These are phyloP conservation scores for Temnothorax ravouxi DNA, from an alignment of 2,888 invertebrate genomes.

Conservation along the genomic window DNA sequence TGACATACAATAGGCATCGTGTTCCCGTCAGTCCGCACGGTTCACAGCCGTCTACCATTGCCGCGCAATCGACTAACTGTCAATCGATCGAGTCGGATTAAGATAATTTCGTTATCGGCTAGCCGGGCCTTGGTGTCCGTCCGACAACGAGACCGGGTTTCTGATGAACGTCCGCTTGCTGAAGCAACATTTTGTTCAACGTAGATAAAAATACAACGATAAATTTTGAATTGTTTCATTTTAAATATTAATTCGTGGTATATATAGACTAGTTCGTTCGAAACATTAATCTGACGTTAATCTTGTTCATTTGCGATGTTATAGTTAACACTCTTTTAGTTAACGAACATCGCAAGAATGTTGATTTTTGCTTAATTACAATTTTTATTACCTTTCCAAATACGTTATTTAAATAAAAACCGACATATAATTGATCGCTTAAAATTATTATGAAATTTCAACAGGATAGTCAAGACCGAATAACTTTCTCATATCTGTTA, in stretches of 20 bases:
- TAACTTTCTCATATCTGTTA: slow-evolving; percentile 26
- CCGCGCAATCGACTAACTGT: slow-evolving; percentile 79
- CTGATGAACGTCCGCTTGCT: slow-evolving; percentile 74
- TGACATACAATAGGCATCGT: slow-evolving; percentile 71
- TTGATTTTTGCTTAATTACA: background rate
- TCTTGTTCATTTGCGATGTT: background rate
- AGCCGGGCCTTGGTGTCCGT: slow-evolving; percentile 74
- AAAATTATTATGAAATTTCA: slow-evolving; percentile 34
- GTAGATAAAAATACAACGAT: slow-evolving; percentile 65
- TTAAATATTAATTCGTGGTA: slow-evolving; percentile 43
- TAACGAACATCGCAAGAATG: background rate
- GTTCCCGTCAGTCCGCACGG: slow-evolving; percentile 67
- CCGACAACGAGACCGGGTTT: slow-evolving; percentile 75
- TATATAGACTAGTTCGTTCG: background rate
- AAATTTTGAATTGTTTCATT: slow-evolving; percentile 57
- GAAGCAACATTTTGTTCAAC: slow-evolving; percentile 77
- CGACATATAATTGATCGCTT: background rate
- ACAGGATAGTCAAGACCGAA: background rate
- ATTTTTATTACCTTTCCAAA: background rate
- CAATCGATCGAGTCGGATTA: slow-evolving; percentile 81
- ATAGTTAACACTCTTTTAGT: background rate
- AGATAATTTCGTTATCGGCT: slow-evolving; percentile 82
- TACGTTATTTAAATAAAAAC: background rate
- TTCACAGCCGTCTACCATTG: slow-evolving; percentile 72
- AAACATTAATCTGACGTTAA: background rate